These are phyloP conservation scores for Thera britannica DNA, from an alignment of 2,888 invertebrate species.

Conservation along the genomic window DNA sequence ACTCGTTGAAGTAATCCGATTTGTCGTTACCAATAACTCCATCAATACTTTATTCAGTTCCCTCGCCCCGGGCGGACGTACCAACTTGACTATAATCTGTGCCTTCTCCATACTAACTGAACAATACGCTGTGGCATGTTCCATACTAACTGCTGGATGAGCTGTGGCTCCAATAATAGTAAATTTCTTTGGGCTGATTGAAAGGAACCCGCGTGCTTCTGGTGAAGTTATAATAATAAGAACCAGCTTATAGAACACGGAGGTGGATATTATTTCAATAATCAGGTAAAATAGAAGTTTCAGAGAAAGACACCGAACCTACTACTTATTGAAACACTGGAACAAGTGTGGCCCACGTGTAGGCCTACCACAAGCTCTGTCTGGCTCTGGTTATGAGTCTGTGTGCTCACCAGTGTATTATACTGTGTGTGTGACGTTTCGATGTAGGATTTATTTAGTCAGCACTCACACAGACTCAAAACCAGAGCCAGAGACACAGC, in stretches of 20 bases:
- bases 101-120: slow-evolving; percentile 4
- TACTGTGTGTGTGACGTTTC: too few species aligned
- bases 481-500: too few species aligned
- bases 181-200: slow-evolving; percentile 1
- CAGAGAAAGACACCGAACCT: not conserved
- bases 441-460: too few species aligned
- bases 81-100: not conserved
- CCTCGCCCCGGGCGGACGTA: slow-evolving; percentile 1
- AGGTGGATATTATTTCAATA: not conserved
- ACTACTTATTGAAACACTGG: not conserved
- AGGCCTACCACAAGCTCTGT: too few species aligned
- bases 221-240: not conserved
- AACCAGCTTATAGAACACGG: not conserved
- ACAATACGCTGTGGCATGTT: not conserved
- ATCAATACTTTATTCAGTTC: slow-evolving; percentile 32
- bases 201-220: not conserved
- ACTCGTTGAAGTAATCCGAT: slow-evolving; percentile 38
- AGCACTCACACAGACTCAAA: too few species aligned
- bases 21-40: slow-evolving; percentile 33
- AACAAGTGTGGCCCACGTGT: too few species aligned
- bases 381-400: too few species aligned
- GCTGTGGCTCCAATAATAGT: slow-evolving; percentile 4
- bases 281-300: not conserved
- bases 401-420: too few species aligned
- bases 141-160: slow-evolving; percentile 1